A percentile compares a stretch with the other conserved stretches of the same genome.
Evolutionary conservation across 2,113 vertebrate species (phyloP).

Genomic region (Corythornis madagascariensis): DNA sequence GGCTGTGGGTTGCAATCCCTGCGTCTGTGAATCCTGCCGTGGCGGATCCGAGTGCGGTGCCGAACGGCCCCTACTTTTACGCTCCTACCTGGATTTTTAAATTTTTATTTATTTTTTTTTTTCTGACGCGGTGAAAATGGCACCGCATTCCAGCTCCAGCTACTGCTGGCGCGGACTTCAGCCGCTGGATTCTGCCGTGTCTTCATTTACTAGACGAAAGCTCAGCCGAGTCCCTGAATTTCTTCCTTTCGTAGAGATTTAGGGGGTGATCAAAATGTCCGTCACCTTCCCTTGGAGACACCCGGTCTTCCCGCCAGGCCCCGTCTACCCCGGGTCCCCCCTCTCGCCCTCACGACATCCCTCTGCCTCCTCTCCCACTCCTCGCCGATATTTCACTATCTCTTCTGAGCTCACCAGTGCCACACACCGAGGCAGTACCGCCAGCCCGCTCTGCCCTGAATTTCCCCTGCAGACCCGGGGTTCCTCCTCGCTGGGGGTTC

Average conservation of each 20-base stretch:
- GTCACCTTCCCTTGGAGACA: background rate
- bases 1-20: background rate
- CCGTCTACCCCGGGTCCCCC: background rate
- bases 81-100: background rate
- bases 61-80: background rate
- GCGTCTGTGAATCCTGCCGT: background rate
- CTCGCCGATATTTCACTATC: background rate
- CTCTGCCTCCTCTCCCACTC: background rate
- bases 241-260: background rate
- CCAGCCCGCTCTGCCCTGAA: background rate
- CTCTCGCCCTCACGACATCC: background rate
- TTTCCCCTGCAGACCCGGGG: background rate
- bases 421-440: slow-evolving; percentile 46
- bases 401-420: slow-evolving; percentile 43
- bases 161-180: slow-evolving; percentile 4
- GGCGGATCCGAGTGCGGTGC: background rate
- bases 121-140: slow-evolving; percentile 33
- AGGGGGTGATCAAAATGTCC: background rate
- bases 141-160: slow-evolving; percentile 5
- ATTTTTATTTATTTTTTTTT: background rate
- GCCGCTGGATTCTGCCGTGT: background rate
- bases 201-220: background rate
- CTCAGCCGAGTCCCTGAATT: background rate
- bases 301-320: background rate
- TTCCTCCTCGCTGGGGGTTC: background rate